Percentiles rank a stretch among this genome's conserved stretches.
Conservation (phyloP, 1,140 invertebrate species). For the Camponotus vicinus region DNA sequence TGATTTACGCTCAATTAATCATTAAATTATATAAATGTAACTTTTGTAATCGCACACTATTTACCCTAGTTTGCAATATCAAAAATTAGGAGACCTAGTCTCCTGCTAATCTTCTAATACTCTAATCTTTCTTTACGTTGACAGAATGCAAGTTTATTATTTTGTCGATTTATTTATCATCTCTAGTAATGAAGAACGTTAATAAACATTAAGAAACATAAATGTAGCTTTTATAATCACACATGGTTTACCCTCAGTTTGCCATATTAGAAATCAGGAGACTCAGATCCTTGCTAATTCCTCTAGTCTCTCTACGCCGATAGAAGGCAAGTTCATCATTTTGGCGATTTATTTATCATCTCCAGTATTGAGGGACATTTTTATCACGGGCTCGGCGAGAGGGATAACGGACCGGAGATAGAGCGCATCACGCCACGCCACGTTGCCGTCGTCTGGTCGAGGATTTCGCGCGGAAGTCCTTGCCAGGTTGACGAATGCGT, state of each 20-base stretch:
- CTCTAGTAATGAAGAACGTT: too few relatives aligned
- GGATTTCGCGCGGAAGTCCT: conserved; percentile 71
- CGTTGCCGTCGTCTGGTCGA: conserved; percentile 55
- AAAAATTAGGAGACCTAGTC: background rate
- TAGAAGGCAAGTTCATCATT: background rate
- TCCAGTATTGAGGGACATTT: conserved; percentile 38
- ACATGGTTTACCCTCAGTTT: too few relatives aligned
- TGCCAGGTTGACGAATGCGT: conserved; percentile 78
- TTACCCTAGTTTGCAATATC: background rate
- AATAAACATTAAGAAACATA: background rate
- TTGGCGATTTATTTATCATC: conserved; percentile 60
- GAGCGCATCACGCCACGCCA: background rate
- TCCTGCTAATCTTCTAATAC: too few relatives aligned
- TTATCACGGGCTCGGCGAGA: conserved; percentile 1
- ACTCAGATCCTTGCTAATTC: background rate
- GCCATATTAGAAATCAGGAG: background rate
- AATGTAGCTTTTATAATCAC: background rate
- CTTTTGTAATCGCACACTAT: background rate
- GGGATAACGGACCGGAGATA: conserved; percentile 46
- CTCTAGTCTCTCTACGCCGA: background rate
- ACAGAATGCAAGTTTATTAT: too few relatives aligned
- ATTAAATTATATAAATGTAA: background rate
- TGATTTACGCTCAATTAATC: background rate
- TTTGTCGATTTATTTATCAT: too few relatives aligned
- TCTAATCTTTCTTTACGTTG: too few relatives aligned